These are phyloP conservation scores for Hyaena hyaena DNA, from an alignment of 2,113 vertebrate genomes.

Conservation along the genomic window DNA sequence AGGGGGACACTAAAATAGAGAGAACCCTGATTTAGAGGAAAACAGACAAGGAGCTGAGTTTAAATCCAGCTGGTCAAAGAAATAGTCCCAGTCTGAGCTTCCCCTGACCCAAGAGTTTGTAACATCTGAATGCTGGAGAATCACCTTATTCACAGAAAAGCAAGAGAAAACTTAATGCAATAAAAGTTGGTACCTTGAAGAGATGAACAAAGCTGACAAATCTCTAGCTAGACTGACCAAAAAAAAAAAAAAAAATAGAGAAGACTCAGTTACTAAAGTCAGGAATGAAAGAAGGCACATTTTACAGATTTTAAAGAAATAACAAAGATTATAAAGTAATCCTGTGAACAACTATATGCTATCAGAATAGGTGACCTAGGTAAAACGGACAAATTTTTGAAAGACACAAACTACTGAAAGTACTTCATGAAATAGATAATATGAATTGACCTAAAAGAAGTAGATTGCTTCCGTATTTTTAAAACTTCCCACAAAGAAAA, in stretches of 20 bases:
- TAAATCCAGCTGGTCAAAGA: slow-evolving; percentile 35
- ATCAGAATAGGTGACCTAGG: slow-evolving; percentile 14
- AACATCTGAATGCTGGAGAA: neutral
- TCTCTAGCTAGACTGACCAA: neutral
- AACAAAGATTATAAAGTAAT: slow-evolving; percentile 33
- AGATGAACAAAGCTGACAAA: slow-evolving; percentile 1
- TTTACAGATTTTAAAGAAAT: slow-evolving; percentile 27
- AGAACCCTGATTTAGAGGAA: neutral
- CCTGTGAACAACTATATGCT: neutral
- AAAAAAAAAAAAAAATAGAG: neutral
- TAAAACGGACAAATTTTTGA: slow-evolving; percentile 7
- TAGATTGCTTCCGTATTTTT: neutral
- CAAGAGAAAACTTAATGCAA: neutral
- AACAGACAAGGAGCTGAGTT: slow-evolving; percentile 1
- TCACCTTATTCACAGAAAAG: neutral
- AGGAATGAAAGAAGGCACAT: neutral
- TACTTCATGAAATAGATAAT: neutral
- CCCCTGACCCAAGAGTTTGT: neutral
- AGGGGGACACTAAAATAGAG: neutral
- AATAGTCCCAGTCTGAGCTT: neutral
- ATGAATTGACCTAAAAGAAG: slow-evolving; percentile 2
- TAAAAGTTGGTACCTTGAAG: slow-evolving; percentile 21
- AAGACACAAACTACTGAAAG: slow-evolving; percentile 23
- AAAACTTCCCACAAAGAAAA: slow-evolving; percentile 29
- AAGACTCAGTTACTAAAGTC: slow-evolving; percentile 32